Base-by-base conservation (phyloP, 2,113 vertebrate genomes). In the Prinia subflava region DNA sequence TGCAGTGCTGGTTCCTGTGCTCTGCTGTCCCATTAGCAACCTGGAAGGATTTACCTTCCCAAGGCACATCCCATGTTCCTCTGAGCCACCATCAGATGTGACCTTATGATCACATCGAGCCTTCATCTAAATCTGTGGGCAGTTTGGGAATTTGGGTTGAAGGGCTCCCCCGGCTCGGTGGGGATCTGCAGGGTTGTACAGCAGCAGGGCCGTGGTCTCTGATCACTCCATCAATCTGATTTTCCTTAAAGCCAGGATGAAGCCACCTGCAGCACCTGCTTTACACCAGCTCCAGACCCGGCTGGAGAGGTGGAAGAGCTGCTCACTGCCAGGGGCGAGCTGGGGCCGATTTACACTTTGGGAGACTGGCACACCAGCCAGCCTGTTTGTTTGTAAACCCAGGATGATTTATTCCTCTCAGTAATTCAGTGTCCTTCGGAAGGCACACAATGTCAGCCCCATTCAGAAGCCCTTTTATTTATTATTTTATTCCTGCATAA, bases 401-500 rank as follows among this genome's bases (percentile, higher is more conserved):
- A 22, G 41, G 49, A 68, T 68, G 62, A 89, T 92, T 85, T 73
- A 89, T 87, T 82, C 62, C 50, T 67, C 37, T 56, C 68, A 28
- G 76, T 18, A 50, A 88, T 85, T 62, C 94, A 65, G 84, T 11
- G 18, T 39, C 87, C 50, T 87, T 83, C 25, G 5, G 84, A 50
- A 89, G 77, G 46, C 74, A 44, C 20, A 2, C 21, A 0, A 17
- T 44, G 78, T 64, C 91, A 94, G 39, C 14, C 20, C 71, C 84
- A 74, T 91, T 95, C 95, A 92, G 63, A 76, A 81, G 62, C 21
- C 30, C 78, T 64, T 91, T 94, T 73, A 85, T 92, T 95, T 95
- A 89, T 94, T 89, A 87, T 93, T 94, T 92, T 71, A 87, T 73
- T 69, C 70, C 93, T 89, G 92, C 74, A 93, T 75, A 74, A 93